Conservation (phyloP, 2,888 invertebrate genomes). For the Morpho achilles region DNA sequence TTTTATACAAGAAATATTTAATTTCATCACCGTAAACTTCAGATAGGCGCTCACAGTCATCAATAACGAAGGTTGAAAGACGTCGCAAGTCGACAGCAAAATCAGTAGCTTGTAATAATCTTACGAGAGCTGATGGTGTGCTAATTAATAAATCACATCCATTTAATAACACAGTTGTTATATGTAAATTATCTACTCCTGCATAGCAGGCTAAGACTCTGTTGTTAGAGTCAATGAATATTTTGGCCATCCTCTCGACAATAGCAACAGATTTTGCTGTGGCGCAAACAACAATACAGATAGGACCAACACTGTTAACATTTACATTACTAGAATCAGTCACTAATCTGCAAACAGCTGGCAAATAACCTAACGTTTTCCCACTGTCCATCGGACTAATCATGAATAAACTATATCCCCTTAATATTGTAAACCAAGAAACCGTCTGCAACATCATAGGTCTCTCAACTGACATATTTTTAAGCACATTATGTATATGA, state of each 20-base stretch:
- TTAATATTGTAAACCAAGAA: conserved; percentile 84
- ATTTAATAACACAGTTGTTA: conserved; percentile 73
- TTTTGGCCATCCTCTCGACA: conserved; percentile 56
- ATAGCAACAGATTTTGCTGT: conserved; percentile 77
- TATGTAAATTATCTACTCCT: conserved; percentile 53
- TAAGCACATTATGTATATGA: conserved; percentile 47
- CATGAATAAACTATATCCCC: conserved; percentile 82
- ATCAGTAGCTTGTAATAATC: conserved; percentile 53
- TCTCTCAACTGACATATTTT: conserved; percentile 47
- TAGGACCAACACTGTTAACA: conserved; percentile 77
- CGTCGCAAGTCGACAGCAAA: conserved; percentile 78
- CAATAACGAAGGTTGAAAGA: conserved; percentile 83
- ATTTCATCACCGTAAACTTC: conserved; percentile 72
- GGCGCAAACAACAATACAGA: conserved; percentile 83
- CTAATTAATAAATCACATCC: conserved; percentile 86
- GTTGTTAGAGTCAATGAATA: conserved; percentile 53
- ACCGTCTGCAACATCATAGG: conserved; percentile 82
- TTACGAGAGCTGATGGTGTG: conserved; percentile 80
- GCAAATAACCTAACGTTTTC: conserved; percentile 85
- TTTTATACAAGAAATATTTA: conserved; percentile 56
- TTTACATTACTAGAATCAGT: conserved; percentile 53
- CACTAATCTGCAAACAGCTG: conserved; percentile 82
- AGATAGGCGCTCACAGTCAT: conserved; percentile 83
- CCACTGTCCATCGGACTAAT: conserved; percentile 81
- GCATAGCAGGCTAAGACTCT: conserved; percentile 60